These are phyloP conservation scores for Lepidotrigona ventralis DNA, from an alignment of 1,140 invertebrate species.

Conservation along the genomic window DNA sequence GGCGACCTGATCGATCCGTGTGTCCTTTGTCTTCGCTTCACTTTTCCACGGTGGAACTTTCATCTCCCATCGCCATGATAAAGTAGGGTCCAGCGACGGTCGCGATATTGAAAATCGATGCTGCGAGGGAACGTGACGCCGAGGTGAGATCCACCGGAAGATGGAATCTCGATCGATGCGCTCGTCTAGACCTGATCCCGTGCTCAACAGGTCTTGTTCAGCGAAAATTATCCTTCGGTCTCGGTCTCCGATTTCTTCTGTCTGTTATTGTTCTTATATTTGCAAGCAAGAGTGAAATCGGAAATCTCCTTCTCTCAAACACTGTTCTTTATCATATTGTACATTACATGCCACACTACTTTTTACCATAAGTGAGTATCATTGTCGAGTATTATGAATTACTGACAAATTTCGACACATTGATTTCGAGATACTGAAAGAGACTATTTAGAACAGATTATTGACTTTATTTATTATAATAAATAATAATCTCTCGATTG, in stretches of 20 bases:
- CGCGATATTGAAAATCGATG: constrained; percentile 43
- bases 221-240: neutral
- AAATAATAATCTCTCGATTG: too few relatives aligned
- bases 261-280: too few relatives aligned
- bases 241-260: neutral
- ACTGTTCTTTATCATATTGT: too few relatives aligned
- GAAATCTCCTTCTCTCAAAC: too few relatives aligned
- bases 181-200: neutral
- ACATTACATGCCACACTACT: too few relatives aligned
- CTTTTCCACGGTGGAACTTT: constrained; percentile 24
- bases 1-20: constrained; percentile 19
- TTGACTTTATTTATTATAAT: too few relatives aligned
- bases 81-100: neutral
- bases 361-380: too few relatives aligned
- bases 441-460: too few relatives aligned
- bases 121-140: constrained; percentile 8
- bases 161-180: neutral
- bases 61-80: constrained; percentile 20
- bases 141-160: constrained; percentile 4
- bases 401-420: too few relatives aligned
- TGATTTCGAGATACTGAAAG: too few relatives aligned
- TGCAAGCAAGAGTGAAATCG: too few relatives aligned
- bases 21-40: constrained; percentile 27
- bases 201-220: constrained; percentile 33
- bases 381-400: too few relatives aligned